A percentile compares a stretch with the other conserved stretches of the same genome.
Evolutionary conservation across 1,140 invertebrate genomes (phyloP).

Genomic region (Melitaea cinxia): DNA sequence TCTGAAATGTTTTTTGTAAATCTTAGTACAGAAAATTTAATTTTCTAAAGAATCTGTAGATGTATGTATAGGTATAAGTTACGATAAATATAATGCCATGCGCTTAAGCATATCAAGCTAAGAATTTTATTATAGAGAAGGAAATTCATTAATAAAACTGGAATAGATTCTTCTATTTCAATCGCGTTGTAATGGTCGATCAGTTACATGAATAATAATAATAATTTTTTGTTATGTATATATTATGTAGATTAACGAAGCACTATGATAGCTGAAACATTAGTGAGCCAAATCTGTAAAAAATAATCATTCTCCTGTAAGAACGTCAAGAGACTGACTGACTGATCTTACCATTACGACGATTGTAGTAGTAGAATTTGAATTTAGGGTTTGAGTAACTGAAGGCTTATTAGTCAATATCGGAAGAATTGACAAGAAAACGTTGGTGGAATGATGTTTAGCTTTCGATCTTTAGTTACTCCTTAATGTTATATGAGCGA

Average conservation of each 20-base stretch:
- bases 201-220: too few relatives aligned
- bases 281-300: too few relatives aligned
- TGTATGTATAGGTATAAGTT: not conserved
- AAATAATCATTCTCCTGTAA: too few relatives aligned
- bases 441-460: not conserved
- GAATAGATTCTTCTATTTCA: too few relatives aligned
- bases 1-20: slow-evolving; percentile 49
- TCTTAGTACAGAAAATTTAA: not conserved
- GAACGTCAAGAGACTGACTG: too few relatives aligned
- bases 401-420: not conserved
- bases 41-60: not conserved
- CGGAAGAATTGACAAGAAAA: not conserved
- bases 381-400: not conserved
- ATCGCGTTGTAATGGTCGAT: too few relatives aligned
- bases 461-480: slow-evolving; percentile 11
- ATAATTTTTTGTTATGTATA: too few relatives aligned
- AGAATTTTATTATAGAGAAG: slow-evolving; percentile 11
- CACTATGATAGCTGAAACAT: too few relatives aligned
- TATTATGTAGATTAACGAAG: too few relatives aligned
- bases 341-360: too few relatives aligned
- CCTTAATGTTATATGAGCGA: slow-evolving; percentile 22
- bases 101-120: slow-evolving; percentile 30
- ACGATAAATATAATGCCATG: slow-evolving; percentile 2
- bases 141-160: not conserved
- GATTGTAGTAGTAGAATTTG: too few relatives aligned